Evolutionary conservation across 2,113 vertebrate species (phyloP).

Genomic region (Nannobrachium achirus): DNA sequence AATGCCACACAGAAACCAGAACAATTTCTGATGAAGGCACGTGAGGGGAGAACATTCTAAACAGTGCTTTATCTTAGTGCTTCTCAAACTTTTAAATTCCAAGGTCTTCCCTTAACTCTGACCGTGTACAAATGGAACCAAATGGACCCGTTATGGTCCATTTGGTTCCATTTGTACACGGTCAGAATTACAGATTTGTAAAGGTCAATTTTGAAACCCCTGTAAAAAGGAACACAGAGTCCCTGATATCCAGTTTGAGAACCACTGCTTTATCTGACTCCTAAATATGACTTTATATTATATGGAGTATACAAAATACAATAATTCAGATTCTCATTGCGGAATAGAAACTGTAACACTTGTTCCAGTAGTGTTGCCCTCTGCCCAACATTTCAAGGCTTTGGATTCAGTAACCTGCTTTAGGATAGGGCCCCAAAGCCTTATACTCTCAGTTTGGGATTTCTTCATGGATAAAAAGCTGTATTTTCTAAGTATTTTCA

Average conservation of each 20-base stretch:
- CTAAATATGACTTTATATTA: conserved; percentile 28
- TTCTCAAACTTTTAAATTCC: too few relatives aligned
- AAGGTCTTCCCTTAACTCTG: too few relatives aligned
- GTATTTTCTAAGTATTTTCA: not conserved
- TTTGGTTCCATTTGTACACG: too few relatives aligned
- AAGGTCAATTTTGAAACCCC: too few relatives aligned
- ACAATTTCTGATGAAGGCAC: conserved; percentile 63
- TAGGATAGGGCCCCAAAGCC: not conserved
- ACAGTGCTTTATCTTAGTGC: conserved; percentile 1
- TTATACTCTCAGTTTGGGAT: not conserved
- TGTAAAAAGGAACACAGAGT: too few relatives aligned
- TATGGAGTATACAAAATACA: not conserved
- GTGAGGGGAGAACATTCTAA: conserved; percentile 1
- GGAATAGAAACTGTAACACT: not conserved
- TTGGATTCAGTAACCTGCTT: conserved; percentile 35
- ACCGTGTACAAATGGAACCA: too few relatives aligned
- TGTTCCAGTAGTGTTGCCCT: conserved; percentile 33
- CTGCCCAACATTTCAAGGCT: conserved; percentile 26
- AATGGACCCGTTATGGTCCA: too few relatives aligned
- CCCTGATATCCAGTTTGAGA: not conserved
- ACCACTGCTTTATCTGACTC: not conserved
- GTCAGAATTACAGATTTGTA: too few relatives aligned
- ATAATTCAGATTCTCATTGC: not conserved
- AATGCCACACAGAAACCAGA: conserved; percentile 37
- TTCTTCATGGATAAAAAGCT: not conserved